phyloP scores from a whole-genome alignment of 2,113 vertebrate genomes.

The Hyperopisus bebe region DNA sequence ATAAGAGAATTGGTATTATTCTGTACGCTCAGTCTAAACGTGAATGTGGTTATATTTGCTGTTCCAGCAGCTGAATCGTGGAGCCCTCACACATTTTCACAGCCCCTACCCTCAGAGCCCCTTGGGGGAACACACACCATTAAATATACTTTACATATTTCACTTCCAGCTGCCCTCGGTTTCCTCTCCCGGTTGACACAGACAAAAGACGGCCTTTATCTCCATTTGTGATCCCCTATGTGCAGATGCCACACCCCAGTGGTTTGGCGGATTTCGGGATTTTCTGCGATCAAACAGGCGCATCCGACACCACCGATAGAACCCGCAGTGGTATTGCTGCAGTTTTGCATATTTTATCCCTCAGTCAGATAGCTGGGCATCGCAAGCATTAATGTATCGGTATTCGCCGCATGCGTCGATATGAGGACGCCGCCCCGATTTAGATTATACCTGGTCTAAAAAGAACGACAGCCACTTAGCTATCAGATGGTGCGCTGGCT shows the following conservation, averaged over 20 bases:
- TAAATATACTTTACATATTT: slow-evolving; percentile 10
- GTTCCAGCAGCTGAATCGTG: neutral
- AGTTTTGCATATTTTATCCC: neutral
- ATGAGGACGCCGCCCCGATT: neutral
- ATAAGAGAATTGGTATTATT: neutral
- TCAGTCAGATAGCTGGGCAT: neutral
- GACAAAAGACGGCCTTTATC: neutral
- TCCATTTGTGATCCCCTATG: neutral
- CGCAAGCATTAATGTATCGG: neutral
- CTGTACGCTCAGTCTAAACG: neutral
- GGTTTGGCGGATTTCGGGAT: neutral
- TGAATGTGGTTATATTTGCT: neutral
- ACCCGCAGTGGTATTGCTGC: neutral
- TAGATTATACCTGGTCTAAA: neutral
- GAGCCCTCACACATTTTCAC: neutral
- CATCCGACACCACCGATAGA: neutral
- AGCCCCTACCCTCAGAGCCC: neutral
- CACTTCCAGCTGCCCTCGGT: neutral
- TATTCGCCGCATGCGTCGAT: neutral
- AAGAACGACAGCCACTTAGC: neutral
- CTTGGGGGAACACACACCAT: neutral
- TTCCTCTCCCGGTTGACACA: neutral
- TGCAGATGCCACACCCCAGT: neutral
- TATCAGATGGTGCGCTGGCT: neutral
- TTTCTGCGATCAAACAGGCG: neutral